phyloP scores from a whole-genome alignment of 2,888 invertebrate species.

The Sympetrum striolatum region DNA sequence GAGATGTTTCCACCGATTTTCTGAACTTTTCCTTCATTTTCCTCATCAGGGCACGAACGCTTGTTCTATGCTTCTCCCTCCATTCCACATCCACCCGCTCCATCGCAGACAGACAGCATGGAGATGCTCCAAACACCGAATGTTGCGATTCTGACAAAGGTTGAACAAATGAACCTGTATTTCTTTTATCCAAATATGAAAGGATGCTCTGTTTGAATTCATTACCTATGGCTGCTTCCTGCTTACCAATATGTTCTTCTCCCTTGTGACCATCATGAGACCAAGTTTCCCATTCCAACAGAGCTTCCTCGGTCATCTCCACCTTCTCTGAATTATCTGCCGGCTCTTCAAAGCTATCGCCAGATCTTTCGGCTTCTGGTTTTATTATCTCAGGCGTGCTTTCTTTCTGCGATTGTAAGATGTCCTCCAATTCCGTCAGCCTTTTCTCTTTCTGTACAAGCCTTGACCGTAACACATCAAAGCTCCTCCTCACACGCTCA shows the following conservation, averaged over 20 bases:
- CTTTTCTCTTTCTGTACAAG: neutral
- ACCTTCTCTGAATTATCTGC: neutral
- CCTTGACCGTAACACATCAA: neutral
- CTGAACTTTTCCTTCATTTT: neutral
- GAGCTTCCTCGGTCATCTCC: neutral
- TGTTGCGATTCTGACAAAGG: neutral
- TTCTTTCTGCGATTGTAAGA: neutral
- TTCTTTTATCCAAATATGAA: neutral
- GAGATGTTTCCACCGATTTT: neutral
- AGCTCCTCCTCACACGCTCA: constrained; percentile 12
- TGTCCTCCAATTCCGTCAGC: neutral
- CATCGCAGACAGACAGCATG: constrained; percentile 4
- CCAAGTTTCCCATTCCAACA: neutral
- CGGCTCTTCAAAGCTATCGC: neutral
- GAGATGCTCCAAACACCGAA: neutral
- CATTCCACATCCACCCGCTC: constrained; percentile 21
- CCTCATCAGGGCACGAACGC: neutral
- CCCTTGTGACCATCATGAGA: neutral
- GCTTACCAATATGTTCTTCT: neutral
- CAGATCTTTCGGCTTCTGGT: neutral
- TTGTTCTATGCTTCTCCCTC: constrained; percentile 1
- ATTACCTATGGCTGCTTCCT: neutral
- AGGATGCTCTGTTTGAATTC: neutral
- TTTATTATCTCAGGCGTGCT: neutral
- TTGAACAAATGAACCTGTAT: neutral